Evolutionary conservation across 2,113 vertebrate species (phyloP), one percentile per base, ranked within the genome.

Genomic region (Pachypanchax playfairii): DNA sequence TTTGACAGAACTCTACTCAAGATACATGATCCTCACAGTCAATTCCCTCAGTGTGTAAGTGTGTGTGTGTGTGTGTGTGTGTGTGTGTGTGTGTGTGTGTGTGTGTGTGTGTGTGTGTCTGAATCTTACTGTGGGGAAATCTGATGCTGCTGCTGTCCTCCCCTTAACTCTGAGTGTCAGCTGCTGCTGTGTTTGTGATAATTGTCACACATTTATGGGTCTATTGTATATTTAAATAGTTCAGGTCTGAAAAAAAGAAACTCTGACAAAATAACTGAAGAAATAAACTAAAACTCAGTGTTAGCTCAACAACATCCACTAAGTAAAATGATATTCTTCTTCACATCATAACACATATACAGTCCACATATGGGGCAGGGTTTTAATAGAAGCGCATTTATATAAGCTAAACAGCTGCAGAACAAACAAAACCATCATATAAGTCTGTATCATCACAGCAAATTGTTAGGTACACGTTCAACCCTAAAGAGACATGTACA

Each of bases 21-120:
- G 81, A 68, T 70, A 83, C 39, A 65, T 57, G 75, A 83, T 77
- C 83, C 70, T 75, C 60, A 31, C 73, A 76, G 75, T 61, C 69
- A 71, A 48, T 66, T 63, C 64, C 60, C 71, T 35, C 9, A 1
- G 43, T 52, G 58, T 80, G 50, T 48, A 51, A 17, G 50, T 56
- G 57, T 44, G 29, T 69, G 80, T 79, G 75, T 74, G 67, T 68
- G 50, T 75, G 50, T 49, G 41, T 69, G 74, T 84, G 75, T 73
- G 71, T 70, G 54, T 76, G 9, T 35, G 33, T 10, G 33, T 35
- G 1, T 35, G 29, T 31, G 29, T 31, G 29, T 31, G 29, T 3
- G 29, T 3, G n/a, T n/a, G n/a, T n/a, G n/a, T n/a, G n/a, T n/a
- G n/a, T n/a, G n/a, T n/a, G 17, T 62, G 54, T 75, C 29, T 75